Conservation (phyloP, 2,797 vertebrate genomes). For the Onychomys torridus region DNA sequence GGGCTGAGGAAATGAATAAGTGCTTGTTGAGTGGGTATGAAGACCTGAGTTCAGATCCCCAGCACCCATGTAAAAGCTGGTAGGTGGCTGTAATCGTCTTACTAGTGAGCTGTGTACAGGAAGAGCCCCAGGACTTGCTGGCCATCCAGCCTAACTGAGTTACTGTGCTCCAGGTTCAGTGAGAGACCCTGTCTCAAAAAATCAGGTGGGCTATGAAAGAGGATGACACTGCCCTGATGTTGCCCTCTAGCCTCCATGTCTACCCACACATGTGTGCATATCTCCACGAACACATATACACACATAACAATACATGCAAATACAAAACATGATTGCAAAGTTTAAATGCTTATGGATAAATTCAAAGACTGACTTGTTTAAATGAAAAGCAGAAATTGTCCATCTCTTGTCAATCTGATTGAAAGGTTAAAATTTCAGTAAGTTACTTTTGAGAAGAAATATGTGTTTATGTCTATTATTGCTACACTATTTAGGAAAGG, state of each 20-base stretch:
- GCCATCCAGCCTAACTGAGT: neutral
- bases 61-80: neutral
- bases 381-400: neutral
- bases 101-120: neutral
- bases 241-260: neutral
- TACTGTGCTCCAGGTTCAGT: neutral
- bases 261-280: neutral
- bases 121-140: neutral
- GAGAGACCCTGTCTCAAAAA: neutral
- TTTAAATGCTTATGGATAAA: neutral
- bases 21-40: neutral
- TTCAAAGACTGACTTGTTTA: conserved; percentile 12
- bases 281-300: neutral
- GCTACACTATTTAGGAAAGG: neutral
- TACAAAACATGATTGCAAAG: neutral
- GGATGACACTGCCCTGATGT: neutral
- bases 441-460: conserved; percentile 66
- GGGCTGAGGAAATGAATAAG: neutral
- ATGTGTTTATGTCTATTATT: neutral
- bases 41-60: neutral
- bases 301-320: neutral
- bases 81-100: neutral
- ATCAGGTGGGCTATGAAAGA: neutral
- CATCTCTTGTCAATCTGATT: neutral
- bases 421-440: conserved; percentile 73